phyloP scores from a whole-genome alignment of 2,797 vertebrate species.

The Cygnus olor region DNA sequence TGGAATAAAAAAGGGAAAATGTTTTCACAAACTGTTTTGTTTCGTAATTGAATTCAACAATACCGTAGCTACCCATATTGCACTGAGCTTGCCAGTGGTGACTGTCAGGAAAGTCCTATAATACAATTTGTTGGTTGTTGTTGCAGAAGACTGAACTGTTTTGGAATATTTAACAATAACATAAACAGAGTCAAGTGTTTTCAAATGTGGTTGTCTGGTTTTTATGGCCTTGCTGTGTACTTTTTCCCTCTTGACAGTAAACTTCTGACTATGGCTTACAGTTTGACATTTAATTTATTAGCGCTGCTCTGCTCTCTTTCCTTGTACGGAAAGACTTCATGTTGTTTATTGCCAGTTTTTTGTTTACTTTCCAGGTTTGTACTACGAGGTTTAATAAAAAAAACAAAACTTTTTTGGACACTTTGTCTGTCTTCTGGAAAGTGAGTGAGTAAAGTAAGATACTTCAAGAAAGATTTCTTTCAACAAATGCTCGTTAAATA shows the following conservation, averaged over 20 bases:
- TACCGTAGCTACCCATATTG: conserved; percentile 96
- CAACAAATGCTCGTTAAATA: not conserved
- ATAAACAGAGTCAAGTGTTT: conserved; percentile 92
- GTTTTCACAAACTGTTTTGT: conserved; percentile 94
- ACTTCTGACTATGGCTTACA: conserved; percentile 90
- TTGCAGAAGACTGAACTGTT: conserved; percentile 98
- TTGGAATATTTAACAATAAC: conserved; percentile 98
- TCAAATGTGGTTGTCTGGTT: conserved; percentile 96
- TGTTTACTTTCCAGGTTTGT: conserved; percentile 99
- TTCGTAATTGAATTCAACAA: conserved; percentile 95
- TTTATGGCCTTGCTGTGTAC: conserved; percentile 99
- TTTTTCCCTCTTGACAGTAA: conserved; percentile 91
- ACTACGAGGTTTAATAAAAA: conserved; percentile 99
- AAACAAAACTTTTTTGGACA: conserved; percentile 81
- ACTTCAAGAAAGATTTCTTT: not conserved
- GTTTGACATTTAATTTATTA: conserved; percentile 99
- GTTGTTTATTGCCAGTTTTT: conserved; percentile 98
- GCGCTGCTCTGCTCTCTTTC: conserved; percentile 92
- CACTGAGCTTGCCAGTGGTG: conserved; percentile 97
- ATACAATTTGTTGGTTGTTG: conserved; percentile 94
- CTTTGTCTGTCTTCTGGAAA: conserved; percentile 80
- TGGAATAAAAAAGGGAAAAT: conserved; percentile 96
- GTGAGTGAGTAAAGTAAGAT: conserved; percentile 39
- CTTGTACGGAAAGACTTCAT: conserved; percentile 91
- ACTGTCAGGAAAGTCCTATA: conserved; percentile 95